These are phyloP conservation scores for Charadrius vociferus DNA, from an alignment of 2,113 vertebrate genomes.

Conservation along the genomic window DNA sequence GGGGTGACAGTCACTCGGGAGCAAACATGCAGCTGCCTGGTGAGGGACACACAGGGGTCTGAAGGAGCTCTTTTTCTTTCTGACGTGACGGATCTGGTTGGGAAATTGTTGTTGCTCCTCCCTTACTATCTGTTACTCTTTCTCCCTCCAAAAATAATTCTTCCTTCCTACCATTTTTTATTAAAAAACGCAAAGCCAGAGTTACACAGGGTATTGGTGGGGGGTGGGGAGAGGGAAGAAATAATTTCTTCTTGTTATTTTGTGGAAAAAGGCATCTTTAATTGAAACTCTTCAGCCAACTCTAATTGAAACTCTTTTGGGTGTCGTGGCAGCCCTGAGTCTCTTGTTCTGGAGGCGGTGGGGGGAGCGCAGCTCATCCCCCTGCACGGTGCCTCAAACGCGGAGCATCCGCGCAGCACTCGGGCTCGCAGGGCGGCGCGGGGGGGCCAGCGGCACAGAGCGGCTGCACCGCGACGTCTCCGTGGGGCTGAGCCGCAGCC, in stretches of 20 bases:
- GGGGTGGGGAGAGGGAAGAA: background rate
- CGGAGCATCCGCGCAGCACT: too few species aligned
- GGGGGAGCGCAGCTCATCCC: background rate
- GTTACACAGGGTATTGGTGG: fast-evolving
- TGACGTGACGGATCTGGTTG: background rate
- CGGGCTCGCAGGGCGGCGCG: too few species aligned
- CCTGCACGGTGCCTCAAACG: fast-evolving
- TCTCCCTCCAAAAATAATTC: background rate
- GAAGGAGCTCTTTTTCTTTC: background rate
- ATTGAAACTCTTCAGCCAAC: fast-evolving
- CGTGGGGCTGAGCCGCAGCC: too few species aligned
- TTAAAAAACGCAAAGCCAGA: background rate
- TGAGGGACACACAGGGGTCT: background rate
- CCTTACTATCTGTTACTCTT: background rate
- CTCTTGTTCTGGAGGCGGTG: background rate
- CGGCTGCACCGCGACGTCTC: too few species aligned
- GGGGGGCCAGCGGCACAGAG: too few species aligned
- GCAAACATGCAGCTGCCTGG: background rate
- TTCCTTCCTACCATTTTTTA: background rate
- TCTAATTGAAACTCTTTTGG: background rate
- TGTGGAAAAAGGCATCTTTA: background rate
- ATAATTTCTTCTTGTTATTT: background rate
- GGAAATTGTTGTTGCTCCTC: background rate
- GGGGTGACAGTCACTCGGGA: background rate
- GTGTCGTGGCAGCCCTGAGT: fast-evolving